Percentiles rank a stretch among this genome's conserved stretches.
Conservation (phyloP, 2,888 invertebrate genomes). For the Masnerella sp. region DNA sequence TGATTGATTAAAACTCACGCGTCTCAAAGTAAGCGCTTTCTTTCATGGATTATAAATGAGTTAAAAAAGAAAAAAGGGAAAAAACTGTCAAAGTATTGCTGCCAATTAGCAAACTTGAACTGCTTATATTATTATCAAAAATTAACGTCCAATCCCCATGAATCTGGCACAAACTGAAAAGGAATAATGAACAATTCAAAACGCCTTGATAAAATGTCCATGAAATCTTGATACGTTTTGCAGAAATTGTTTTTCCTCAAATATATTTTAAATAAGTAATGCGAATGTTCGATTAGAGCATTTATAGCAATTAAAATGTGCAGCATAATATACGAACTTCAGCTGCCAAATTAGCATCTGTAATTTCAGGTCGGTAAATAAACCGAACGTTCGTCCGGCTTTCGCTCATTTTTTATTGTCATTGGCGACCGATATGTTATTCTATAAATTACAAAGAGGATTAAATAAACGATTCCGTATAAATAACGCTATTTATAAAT, state of each 20-base stretch:
- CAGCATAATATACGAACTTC: constrained; percentile 26
- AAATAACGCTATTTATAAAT: constrained; percentile 28
- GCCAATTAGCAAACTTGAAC: too few species aligned
- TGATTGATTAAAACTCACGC: constrained; percentile 18
- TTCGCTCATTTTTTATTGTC: too few species aligned
- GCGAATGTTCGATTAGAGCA: neutral
- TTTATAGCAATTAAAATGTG: constrained; percentile 16
- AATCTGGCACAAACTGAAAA: neutral
- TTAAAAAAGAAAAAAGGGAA: too few species aligned
- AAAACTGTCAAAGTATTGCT: too few species aligned
- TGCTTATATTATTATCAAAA: too few species aligned
- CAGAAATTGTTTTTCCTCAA: constrained; percentile 9
- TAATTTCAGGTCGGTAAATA: constrained; percentile 23
- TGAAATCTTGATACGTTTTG: neutral
- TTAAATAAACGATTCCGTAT: constrained; percentile 2
- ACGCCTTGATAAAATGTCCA: neutral
- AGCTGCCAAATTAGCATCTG: constrained; percentile 38
- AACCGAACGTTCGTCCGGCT: neutral
- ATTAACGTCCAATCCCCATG: too few species aligned
- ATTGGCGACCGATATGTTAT: constrained; percentile 5
- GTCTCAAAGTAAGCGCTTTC: too few species aligned
- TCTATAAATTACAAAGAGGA: constrained; percentile 19
- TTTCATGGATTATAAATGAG: too few species aligned
- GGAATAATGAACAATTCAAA: neutral
- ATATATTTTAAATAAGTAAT: constrained; percentile 25